Evolutionary conservation across 2,888 invertebrate genomes (phyloP), one percentile per base, ranked within the genome.

Genomic region (Dyspetes luteomarginatus): DNA sequence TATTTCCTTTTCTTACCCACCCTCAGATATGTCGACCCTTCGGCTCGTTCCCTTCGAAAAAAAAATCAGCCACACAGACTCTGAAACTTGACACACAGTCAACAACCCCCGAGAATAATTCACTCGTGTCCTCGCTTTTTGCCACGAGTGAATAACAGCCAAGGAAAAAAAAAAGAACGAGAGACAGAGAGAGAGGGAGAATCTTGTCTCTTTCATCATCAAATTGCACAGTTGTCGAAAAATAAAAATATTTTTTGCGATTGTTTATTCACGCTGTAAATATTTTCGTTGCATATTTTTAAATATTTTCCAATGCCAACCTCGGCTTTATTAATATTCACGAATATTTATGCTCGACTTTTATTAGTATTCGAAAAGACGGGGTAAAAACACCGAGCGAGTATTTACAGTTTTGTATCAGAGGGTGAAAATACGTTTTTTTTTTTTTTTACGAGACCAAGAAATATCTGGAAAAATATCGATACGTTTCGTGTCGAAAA

Each of bases 31-130:
- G 5, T 17, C 15, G 17, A 15, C 48, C 17, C 2, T 17, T 3
- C 48, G 36, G 36, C 12, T n/a, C 15, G 43, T 64, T 73, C 73
- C 28, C 28, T 52, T 55, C 55, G 52, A 64, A 55, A 60, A 62
- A 72, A 60, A 62, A 72, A 48, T 30, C 62, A 48, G 72, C 60
- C 72, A 22, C 48, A 58, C 62, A 50, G 48, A 62, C 26, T 41
- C 62, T 48, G 60, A 48, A 50, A 12, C 55, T 50, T 45, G 64
- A 48, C 60, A 62, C 72, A 72, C 52, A 62, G 62, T 72, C 50
- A 52, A 60, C 48, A 55, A 26, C 64, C 43, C 55, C 12, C 64
- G 43, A 64, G 73, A 73, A 55, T 73, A 52, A 64, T 62, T 73
- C 73, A 30, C 22, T 19, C 72, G 24, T 73, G 43, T 28, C 26